phyloP scores from a whole-genome alignment of 2,888 invertebrate species.

The Mythimna vitellina region DNA sequence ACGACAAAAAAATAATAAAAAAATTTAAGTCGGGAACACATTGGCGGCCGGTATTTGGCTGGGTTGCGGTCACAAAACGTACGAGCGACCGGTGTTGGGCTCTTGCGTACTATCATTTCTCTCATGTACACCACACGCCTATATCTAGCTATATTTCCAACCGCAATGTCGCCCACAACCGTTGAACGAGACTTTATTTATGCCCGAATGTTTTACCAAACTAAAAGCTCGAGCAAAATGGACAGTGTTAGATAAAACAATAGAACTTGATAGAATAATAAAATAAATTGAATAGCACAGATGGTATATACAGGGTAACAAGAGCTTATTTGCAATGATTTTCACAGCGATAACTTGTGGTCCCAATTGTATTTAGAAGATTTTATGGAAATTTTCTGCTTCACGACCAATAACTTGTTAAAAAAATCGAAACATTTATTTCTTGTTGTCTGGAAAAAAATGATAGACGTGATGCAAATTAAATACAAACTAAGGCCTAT shows the following conservation, averaged over 20 bases:
- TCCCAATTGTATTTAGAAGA: background rate
- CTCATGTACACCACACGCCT: slow-evolving; percentile 41
- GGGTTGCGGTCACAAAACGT: slow-evolving; percentile 56
- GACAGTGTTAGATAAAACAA: slow-evolving; percentile 29
- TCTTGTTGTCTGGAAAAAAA: no score
- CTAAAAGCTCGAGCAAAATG: slow-evolving; percentile 34
- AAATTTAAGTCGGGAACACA: slow-evolving; percentile 20
- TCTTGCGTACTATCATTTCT: slow-evolving; percentile 52
- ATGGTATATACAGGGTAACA: background rate
- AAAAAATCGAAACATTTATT: background rate
- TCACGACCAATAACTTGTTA: background rate
- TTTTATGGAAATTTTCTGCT: background rate
- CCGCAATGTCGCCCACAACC: slow-evolving; percentile 60
- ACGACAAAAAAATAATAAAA: no score
- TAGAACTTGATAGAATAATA: slow-evolving; percentile 4
- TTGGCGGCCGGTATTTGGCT: slow-evolving; percentile 12
- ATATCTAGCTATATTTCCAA: slow-evolving; percentile 43
- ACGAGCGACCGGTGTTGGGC: slow-evolving; percentile 31
- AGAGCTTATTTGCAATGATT: background rate
- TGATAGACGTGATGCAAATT: no score
- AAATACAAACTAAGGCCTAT: no score
- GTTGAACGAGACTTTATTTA: slow-evolving; percentile 60
- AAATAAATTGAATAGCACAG: background rate
- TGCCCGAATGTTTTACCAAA: slow-evolving; percentile 44
- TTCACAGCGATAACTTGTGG: background rate